These are phyloP conservation scores for Actinemys pallida DNA, from an alignment of 2,113 vertebrate genomes.

Conservation along the genomic window DNA sequence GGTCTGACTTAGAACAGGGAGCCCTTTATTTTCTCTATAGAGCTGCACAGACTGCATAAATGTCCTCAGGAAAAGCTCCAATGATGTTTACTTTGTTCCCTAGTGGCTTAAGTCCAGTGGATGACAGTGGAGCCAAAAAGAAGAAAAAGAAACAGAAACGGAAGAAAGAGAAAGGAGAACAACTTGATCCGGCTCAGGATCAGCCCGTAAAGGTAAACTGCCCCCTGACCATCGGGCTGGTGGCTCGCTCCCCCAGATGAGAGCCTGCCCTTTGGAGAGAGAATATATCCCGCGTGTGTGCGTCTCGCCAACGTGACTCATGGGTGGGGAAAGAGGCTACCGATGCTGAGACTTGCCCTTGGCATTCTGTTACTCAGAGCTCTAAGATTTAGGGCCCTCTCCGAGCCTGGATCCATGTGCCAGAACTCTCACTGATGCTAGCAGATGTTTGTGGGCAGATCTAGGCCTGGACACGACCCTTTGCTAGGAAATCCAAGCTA, in stretches of 20 bases:
- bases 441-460: not conserved
- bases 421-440: not conserved
- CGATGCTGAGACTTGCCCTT: not conserved
- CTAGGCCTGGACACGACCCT: not conserved
- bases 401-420: not conserved
- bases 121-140: slow-evolving; percentile 95
- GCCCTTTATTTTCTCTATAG: not conserved
- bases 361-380: not conserved
- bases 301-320: not conserved
- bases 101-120: slow-evolving; percentile 88
- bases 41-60: not conserved
- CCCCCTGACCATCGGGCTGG: not conserved
- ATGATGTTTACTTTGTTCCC: slow-evolving; percentile 67
- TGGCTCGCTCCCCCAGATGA: fast-evolving
- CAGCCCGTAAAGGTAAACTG: slow-evolving; percentile 86
- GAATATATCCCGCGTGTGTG: no score
- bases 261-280: not conserved
- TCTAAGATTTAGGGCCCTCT: not conserved
- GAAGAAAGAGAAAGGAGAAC: slow-evolving; percentile 94
- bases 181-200: slow-evolving; percentile 85
- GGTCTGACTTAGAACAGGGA: not conserved
- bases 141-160: slow-evolving; percentile 98
- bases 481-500: not conserved
- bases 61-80: not conserved
- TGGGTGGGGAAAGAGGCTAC: not conserved